phyloP scores from a whole-genome alignment of 2,113 vertebrate species.

The Cavia aperea region DNA sequence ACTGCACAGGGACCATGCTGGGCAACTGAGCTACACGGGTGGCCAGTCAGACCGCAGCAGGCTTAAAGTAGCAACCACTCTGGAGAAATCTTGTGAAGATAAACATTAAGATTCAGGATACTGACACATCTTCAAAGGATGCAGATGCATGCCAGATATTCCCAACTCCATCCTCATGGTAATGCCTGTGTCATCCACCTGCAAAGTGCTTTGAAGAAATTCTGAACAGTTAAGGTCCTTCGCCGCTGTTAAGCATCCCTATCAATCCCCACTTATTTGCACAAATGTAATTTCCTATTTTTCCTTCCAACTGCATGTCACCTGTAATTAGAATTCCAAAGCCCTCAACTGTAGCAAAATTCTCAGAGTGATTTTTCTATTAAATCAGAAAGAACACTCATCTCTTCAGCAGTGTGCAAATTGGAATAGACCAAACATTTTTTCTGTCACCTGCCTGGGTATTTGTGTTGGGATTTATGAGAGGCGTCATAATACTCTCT shows the following conservation, averaged over 20 bases:
- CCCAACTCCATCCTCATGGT: neutral
- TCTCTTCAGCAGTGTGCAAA: neutral
- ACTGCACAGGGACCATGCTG: neutral
- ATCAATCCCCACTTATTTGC: slow-evolving; percentile 38
- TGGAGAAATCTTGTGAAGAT: neutral
- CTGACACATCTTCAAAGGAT: neutral
- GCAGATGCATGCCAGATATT: neutral
- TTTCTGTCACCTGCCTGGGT: neutral
- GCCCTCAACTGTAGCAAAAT: neutral
- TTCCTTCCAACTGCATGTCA: slow-evolving; percentile 53
- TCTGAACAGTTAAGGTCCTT: slow-evolving; percentile 18
- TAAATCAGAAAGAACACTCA: slow-evolving; percentile 10
- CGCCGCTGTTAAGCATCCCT: slow-evolving; percentile 2
- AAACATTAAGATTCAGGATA: neutral
- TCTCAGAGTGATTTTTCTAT: slow-evolving; percentile 51
- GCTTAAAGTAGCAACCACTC: neutral
- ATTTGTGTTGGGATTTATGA: neutral
- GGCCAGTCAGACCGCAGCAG: neutral
- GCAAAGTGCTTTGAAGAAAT: slow-evolving; percentile 31
- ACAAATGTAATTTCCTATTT: slow-evolving; percentile 54
- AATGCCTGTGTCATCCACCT: neutral
- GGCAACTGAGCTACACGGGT: neutral
- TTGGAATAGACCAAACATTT: neutral
- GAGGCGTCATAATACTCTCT: neutral
- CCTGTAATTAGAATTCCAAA: slow-evolving; percentile 49